Base-by-base conservation (phyloP, 2,888 invertebrate genomes). In the Cheiracanthium punctorium region DNA sequence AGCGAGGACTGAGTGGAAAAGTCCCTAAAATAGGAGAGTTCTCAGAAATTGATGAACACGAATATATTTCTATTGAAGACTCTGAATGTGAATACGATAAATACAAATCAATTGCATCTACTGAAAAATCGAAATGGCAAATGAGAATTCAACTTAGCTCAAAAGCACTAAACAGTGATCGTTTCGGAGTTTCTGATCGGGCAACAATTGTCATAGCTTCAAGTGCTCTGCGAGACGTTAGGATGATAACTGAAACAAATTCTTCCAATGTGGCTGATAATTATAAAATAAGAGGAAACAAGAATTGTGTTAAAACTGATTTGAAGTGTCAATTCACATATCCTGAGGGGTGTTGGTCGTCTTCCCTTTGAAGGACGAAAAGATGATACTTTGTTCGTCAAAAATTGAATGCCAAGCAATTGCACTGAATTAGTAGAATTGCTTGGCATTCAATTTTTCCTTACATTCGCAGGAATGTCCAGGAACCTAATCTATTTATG, bases 41-140 rank as follows among this genome's bases (percentile, higher is more conserved):
- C 33, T 69, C 69, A 5, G 4, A 32, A 69, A 69, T 32, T 41
- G 30, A 69, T 32, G 70, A 70, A 33, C 20, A 37, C 7, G 32
- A 32, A 67, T 17, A 67, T 29, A 69, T 29, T 69, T 69, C 32
- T 69, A 30, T 4, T 69, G 69, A 69, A 30, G 32, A 17, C 12
- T 37, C 37, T 12, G 37, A 70, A 20, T 70, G 20, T 70, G 33
- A 33, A 0, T 33, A 70, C 14, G 37, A 70, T 70, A 20, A 70
- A 33, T 33, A 70, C 70, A 70, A 70, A 70, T 20, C 33, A 70
- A 70, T 17, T 70, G 37, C 70, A 70, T 70, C 37, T 33, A 70
- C 37, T 70, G 20, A 37, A 70, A 70, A 70, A 2, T n/a, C 37
- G 5, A 33, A 33, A 70, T 70, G 37, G 70, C 70, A 70, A 37